These are phyloP conservation scores for Brachypterus glaber DNA, from an alignment of 2,888 invertebrate genomes.

Conservation along the genomic window DNA sequence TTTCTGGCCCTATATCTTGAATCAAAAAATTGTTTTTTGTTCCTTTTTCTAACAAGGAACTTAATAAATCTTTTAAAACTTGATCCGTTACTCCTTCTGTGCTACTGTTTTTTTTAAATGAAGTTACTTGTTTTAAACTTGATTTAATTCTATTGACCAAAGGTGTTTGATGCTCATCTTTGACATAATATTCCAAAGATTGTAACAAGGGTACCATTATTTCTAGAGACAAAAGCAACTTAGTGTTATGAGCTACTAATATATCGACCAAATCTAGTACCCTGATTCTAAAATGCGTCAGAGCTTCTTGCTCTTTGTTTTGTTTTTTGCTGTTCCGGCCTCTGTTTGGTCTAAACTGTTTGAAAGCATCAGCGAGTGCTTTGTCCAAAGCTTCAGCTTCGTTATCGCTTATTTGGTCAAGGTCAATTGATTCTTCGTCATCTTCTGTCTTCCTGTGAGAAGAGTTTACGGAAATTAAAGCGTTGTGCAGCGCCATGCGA, in stretches of 20 bases:
- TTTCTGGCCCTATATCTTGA: constrained; percentile 56
- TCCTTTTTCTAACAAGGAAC: constrained; percentile 54
- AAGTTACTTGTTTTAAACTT: constrained; percentile 51
- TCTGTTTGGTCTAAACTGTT: constrained; percentile 48
- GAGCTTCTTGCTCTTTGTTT: constrained; percentile 53
- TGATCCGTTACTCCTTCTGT: constrained; percentile 47
- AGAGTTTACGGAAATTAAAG: constrained; percentile 51
- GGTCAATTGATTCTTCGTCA: constrained; percentile 48
- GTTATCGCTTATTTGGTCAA: constrained; percentile 65
- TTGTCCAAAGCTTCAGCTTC: constrained; percentile 59
- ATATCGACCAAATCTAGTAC: constrained; percentile 67
- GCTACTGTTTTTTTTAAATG: constrained; percentile 51
- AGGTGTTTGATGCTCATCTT: constrained; percentile 58
- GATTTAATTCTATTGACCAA: constrained; percentile 53
- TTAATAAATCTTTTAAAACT: constrained; percentile 47
- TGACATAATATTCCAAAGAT: constrained; percentile 59
- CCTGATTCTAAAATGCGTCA: constrained; percentile 63
- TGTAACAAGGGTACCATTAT: constrained; percentile 60
- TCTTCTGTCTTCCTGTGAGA: constrained; percentile 23
- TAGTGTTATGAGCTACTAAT: constrained; percentile 60
- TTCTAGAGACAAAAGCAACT: constrained; percentile 57
- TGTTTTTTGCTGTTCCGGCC: constrained; percentile 42
- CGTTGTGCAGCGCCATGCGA: constrained; percentile 61
- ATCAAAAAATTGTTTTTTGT: constrained; percentile 52
- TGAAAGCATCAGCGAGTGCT: constrained; percentile 66